Percentiles rank a stretch among this genome's conserved stretches.
phyloP scores from a whole-genome alignment of 2,797 vertebrate species.

The Mormyrops boulengeri region DNA sequence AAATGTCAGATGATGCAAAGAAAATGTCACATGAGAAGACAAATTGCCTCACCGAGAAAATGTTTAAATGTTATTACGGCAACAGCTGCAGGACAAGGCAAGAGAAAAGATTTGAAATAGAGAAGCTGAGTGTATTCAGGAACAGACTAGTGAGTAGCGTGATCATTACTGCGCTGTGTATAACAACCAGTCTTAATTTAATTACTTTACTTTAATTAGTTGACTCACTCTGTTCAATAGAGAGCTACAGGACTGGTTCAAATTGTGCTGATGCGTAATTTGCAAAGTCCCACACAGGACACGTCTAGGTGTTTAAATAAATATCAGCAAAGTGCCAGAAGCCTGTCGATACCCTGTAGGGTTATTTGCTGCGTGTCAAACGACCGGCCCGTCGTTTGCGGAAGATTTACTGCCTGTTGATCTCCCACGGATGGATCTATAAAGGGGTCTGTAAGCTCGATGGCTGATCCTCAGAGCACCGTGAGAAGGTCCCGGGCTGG shows the following conservation, averaged over 20 bases:
- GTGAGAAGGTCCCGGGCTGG: neutral
- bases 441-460: neutral
- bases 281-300: neutral
- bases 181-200: neutral
- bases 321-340: neutral
- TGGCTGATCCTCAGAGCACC: neutral
- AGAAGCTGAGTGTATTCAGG: neutral
- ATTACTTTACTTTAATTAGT: conserved; percentile 1
- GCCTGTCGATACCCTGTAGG: neutral
- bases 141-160: neutral
- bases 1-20: neutral
- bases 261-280: neutral
- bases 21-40: neutral
- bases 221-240: neutral
- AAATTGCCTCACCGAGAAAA: neutral
- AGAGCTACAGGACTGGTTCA: neutral
- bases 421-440: neutral
- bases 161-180: neutral
- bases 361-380: neutral
- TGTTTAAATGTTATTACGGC: neutral
- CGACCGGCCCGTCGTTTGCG: neutral
- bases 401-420: neutral
- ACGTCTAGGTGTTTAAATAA: neutral
- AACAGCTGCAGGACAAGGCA: neutral
- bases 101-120: neutral